Evolutionary conservation across 1,140 invertebrate genomes (phyloP).

Genomic region (Papilio helenus): DNA sequence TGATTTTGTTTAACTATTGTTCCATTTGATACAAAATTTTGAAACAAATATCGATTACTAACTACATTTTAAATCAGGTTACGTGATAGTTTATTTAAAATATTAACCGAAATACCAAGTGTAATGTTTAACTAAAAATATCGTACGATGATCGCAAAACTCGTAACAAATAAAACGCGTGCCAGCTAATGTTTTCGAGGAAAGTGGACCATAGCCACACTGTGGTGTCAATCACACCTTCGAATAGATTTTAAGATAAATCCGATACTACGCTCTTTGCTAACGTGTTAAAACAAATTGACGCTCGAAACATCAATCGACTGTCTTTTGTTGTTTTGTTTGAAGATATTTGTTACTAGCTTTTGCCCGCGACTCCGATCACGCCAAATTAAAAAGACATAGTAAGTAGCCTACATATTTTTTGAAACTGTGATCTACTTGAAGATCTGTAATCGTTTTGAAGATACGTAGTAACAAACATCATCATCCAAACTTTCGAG

Average conservation of each 20-base stretch:
- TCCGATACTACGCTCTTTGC: not conserved
- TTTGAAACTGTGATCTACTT: too few species aligned
- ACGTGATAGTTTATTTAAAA: not conserved
- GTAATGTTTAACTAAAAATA: not conserved
- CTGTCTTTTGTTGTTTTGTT: not conserved
- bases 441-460: too few species aligned
- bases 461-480: too few species aligned
- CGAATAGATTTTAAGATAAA: not conserved
- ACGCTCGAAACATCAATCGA: not conserved
- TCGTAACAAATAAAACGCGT: slow-evolving; percentile 13
- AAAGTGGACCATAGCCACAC: slow-evolving; percentile 13
- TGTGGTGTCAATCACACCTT: slow-evolving; percentile 16
- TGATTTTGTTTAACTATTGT: not conserved
- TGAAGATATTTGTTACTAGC: not conserved
- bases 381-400: too few species aligned
- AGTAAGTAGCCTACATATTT: too few species aligned
- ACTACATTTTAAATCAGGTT: not conserved
- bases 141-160: not conserved
- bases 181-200: slow-evolving; percentile 18
- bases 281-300: not conserved
- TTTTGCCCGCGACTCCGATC: too few species aligned
- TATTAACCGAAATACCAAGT: not conserved
- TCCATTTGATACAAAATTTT: not conserved
- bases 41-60: not conserved
- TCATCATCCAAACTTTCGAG: too few species aligned